These are phyloP conservation scores for Corbicula japonica DNA, from an alignment of 2,888 invertebrate genomes.

Conservation along the genomic window DNA sequence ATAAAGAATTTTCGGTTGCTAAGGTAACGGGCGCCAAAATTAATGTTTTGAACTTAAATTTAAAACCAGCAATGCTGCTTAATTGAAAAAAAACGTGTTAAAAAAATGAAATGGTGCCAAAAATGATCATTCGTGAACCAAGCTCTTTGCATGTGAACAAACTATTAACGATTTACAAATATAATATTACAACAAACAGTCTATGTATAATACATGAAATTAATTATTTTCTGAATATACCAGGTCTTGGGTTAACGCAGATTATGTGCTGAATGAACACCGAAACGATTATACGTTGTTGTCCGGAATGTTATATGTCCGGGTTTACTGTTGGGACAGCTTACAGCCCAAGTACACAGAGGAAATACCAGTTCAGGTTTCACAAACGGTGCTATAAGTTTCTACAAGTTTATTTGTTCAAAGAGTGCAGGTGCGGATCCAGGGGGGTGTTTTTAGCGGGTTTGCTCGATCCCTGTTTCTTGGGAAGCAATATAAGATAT, in stretches of 20 bases:
- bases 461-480: background rate
- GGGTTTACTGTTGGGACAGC: conserved; percentile 74
- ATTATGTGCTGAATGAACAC: background rate
- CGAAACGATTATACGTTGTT: conserved; percentile 3
- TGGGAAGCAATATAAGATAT: background rate
- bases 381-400: too few relatives aligned
- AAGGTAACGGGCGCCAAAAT: too few relatives aligned
- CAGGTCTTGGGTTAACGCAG: background rate
- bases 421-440: too few relatives aligned
- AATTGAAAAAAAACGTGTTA: too few relatives aligned
- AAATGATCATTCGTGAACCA: background rate
- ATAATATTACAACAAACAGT: background rate
- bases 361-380: conserved; percentile 71
- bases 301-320: conserved; percentile 61
- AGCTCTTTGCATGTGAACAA: background rate
- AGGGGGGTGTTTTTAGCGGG: too few relatives aligned
- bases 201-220: background rate
- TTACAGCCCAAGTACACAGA: conserved; percentile 71
- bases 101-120: background rate
- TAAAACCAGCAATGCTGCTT: too few relatives aligned
- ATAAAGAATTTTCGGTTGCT: too few relatives aligned
- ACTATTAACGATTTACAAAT: background rate
- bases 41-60: too few relatives aligned
- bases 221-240: background rate
- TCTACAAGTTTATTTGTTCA: too few relatives aligned